These are phyloP conservation scores for Holothuria leucospilota DNA, from an alignment of 53 echinoderm and acorn worm genomes.

Conservation along the genomic window DNA sequence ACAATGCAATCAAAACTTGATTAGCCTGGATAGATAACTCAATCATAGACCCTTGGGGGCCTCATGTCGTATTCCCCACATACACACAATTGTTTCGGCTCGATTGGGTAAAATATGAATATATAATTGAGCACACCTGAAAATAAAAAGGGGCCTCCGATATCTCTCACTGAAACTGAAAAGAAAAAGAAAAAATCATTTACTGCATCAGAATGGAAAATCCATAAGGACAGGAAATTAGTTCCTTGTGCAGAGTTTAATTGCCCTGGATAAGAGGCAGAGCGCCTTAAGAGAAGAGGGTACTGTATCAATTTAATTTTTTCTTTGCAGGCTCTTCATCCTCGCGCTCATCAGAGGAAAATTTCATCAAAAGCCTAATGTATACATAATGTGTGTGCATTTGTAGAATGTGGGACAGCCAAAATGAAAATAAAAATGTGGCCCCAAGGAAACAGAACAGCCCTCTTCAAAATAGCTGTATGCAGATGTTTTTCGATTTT, in stretches of 20 bases:
- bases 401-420: slow-evolving; percentile 52
- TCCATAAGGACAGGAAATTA: slow-evolving; percentile 56
- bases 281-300: slow-evolving; percentile 33
- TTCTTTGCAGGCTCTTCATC: slow-evolving; percentile 28
- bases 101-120: slow-evolving; percentile 58
- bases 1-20: slow-evolving; percentile 55
- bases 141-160: slow-evolving; percentile 45
- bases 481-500: slow-evolving; percentile 60
- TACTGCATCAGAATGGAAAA: slow-evolving; percentile 38
- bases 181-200: slow-evolving; percentile 23
- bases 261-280: slow-evolving; percentile 47
- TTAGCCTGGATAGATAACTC: slow-evolving; percentile 56
- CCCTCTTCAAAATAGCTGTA: slow-evolving; percentile 46
- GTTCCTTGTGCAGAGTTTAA: slow-evolving; percentile 47
- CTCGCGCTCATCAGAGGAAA: slow-evolving; percentile 4
- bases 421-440: slow-evolving; percentile 33
- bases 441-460: slow-evolving; percentile 49
- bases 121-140: slow-evolving; percentile 55
- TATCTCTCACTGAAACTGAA: slow-evolving; percentile 2
- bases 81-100: slow-evolving; percentile 51
- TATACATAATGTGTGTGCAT: slow-evolving; percentile 44
- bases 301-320: slow-evolving; percentile 55
- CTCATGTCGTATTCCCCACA: slow-evolving; percentile 13
- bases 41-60: slow-evolving; percentile 54
- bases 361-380: slow-evolving; percentile 38